Percentiles rank a stretch among this genome's conserved stretches.
Evolutionary conservation across 2,113 vertebrate genomes (phyloP).

Genomic region (Podilymbus podiceps): DNA sequence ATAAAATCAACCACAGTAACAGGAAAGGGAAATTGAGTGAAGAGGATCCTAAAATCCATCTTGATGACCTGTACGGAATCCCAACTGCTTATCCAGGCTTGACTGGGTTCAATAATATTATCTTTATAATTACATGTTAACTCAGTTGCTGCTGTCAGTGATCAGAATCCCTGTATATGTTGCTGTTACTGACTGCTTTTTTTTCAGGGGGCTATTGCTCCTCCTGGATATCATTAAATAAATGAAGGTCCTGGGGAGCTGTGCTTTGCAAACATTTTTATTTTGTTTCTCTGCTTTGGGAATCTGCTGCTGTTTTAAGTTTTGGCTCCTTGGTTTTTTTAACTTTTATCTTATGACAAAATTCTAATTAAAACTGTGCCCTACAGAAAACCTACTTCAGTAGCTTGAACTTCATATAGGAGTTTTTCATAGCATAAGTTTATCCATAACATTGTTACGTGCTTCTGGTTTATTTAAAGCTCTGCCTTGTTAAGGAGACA

Average conservation of each 20-base stretch:
- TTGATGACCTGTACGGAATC: neutral
- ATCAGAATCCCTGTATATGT: neutral
- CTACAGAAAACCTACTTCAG: neutral
- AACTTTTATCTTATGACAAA: neutral
- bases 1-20: conserved; percentile 24
- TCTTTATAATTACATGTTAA: conserved; percentile 1
- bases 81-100: neutral
- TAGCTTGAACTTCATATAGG: neutral
- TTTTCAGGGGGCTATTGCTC: neutral
- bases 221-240: neutral
- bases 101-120: conserved; percentile 7
- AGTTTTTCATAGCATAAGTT: neutral
- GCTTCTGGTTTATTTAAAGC: neutral
- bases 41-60: neutral
- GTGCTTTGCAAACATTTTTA: neutral
- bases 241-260: neutral
- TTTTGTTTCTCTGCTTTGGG: neutral
- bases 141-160: neutral
- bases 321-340: neutral
- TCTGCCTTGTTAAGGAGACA: neutral
- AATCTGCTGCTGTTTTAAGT: neutral
- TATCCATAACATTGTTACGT: neutral
- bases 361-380: neutral
- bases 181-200: neutral
- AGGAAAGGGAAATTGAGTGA: conserved; percentile 3